Evolutionary conservation across 2,888 invertebrate species (phyloP).

Genomic region (Pantelozetes paolii): DNA sequence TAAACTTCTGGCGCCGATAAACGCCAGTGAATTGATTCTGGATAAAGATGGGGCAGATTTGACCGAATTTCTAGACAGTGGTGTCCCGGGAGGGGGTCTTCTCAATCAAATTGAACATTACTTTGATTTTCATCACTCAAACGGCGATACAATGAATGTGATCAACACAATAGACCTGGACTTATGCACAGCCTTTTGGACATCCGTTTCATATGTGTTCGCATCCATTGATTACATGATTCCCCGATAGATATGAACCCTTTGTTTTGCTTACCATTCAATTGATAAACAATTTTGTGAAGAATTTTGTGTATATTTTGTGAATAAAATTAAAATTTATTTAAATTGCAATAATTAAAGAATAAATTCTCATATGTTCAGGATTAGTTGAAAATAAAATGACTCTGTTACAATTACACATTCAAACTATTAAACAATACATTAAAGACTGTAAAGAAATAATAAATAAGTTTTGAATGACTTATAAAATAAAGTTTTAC

Average conservation of each 20-base stretch:
- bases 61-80: conserved; percentile 54
- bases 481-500: too few species aligned
- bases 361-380: too few species aligned
- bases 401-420: too few species aligned
- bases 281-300: too few species aligned
- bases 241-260: conserved; percentile 28
- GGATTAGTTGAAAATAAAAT: too few species aligned
- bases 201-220: conserved; percentile 69
- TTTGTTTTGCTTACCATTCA: too few species aligned
- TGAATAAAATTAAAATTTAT: too few species aligned
- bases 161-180: conserved; percentile 67
- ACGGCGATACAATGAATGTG: conserved; percentile 73
- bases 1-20: conserved; percentile 63
- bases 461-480: too few species aligned
- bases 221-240: conserved; percentile 61
- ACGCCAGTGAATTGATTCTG: conserved; percentile 58
- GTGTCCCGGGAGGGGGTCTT: conserved; percentile 68
- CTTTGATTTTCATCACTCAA: conserved; percentile 71
- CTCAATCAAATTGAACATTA: conserved; percentile 66
- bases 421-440: too few species aligned
- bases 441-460: too few species aligned
- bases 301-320: too few species aligned
- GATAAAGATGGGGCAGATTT: conserved; percentile 50
- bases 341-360: too few species aligned
- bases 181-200: conserved; percentile 70